Base-by-base conservation (phyloP, 2,888 invertebrate species). In the Adelphocoris suturalis region DNA sequence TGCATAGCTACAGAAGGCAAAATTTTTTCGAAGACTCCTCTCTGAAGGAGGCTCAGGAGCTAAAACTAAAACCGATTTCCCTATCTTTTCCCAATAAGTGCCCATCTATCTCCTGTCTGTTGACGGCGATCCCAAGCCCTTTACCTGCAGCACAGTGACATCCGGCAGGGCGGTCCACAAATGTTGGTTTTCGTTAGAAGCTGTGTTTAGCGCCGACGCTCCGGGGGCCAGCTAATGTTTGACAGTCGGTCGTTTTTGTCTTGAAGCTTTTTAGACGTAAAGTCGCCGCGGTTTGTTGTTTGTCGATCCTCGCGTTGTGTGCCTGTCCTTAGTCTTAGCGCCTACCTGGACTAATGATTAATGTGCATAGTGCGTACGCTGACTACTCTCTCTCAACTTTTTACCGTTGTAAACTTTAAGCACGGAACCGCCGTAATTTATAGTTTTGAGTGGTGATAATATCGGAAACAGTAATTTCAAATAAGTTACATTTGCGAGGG, bases 161-260 rank as follows among this genome's bases (percentile, higher is more conserved):
- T 12, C 68, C 68, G 68, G 68, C 68, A 68, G 68, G 68, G 68
- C 27, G 68, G 68, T 68, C 16, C 86, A 48, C 76, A 76, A 82
- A 86, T 86, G 86, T 86, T 86, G 86, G 75, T 86, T 86, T 86
- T 86, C 27, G 86, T 86, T 76, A 86, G 86, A 46, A 47, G 86
- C 48, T 19, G 86, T 76, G 57, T 86, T 86, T 86, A 86, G 76
- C 86, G 76, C 86, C 86, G 86, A 76, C 47, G 27, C 76, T 12
- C 57, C 85, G 48, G 85, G 57, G 55, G 85, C 27, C 57, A 5
- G 1, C 61, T 2, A 27, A 28, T 85, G 85, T 85, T 85, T 55
- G 85, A 57, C 85, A 27, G 28, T 57, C 57, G 57, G 85, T 48
- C 47, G 48, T 52, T 52, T 80, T 82, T 82, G 48, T 23, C 47